Evolutionary conservation across 2,888 invertebrate species (phyloP), one percentile per base, ranked within the genome.

Genomic region (Drosophila demipolita): DNA sequence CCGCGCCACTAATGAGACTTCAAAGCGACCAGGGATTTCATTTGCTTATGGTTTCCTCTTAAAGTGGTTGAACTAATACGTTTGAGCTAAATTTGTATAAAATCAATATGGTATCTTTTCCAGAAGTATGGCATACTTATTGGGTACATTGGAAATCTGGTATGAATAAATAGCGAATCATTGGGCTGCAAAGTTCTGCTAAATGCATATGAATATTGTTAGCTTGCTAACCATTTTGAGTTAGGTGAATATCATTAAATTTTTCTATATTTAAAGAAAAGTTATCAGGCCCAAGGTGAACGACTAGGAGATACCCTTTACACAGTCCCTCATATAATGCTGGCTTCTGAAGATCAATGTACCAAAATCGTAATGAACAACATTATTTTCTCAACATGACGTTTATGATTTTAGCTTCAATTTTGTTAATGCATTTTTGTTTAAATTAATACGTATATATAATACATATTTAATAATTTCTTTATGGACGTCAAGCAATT

Each of bases 1-100:
- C 89, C 89, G 74, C 68, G 65, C 40, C 61, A 77, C 87, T 85
- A 85, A 85, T 89, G 85, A 85, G 89, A 89, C 85, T 65, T 85
- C 85, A 85, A 89, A 85, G 85, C 61, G 66, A 66, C 73, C 72
- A 58, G 61, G 35, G 72, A 69, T 81, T 81, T 73, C 87, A 81
- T 77, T 79, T 82, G 69, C 73, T 68, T 75, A 78, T 83, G 87
- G 75, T 77, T 74, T 67, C 61, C 35, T 54, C 42, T 59, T 32
- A 29, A 66, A 67, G 60, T 55, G 65, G 65, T 65, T 66, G 45
- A 62, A 54, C 71, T 72, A 77, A 75, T 57, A 55, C 71, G 67
- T 55, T 54, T 60, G 59, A 57, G 66, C 73, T 73, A 69, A 71
- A 73, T 77, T 66, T 67, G 63, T 58, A 67, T 48, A 62, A 66